Percentiles rank a stretch among this genome's conserved stretches.
Conservation (phyloP, 1,140 invertebrate genomes). For the Apis cerana region DNA sequence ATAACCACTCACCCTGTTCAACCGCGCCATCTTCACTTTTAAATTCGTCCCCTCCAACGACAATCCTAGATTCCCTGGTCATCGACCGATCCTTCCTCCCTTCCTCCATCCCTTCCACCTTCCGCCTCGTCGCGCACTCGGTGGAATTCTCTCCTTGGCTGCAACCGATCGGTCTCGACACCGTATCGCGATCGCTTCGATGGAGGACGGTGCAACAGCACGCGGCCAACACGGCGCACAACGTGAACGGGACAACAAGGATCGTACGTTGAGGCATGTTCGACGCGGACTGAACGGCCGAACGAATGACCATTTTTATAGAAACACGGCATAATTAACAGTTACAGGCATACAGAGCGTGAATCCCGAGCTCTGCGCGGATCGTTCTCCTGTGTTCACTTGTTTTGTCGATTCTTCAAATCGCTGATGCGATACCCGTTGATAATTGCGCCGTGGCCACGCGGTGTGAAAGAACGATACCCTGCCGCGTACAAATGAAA, state of each 20-base stretch:
- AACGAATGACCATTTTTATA: constrained; percentile 75
- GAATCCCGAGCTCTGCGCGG: constrained; percentile 73
- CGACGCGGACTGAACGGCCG: constrained; percentile 70
- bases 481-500: constrained; percentile 23
- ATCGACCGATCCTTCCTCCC: background rate
- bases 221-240: constrained; percentile 57
- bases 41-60: background rate
- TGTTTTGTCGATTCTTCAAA: constrained; percentile 28
- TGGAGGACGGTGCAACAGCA: background rate
- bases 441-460: constrained; percentile 18
- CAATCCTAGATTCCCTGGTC: background rate
- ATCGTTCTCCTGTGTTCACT: constrained; percentile 67
- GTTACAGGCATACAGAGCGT: constrained; percentile 79
- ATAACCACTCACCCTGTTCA: constrained; percentile 10
- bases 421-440: background rate
- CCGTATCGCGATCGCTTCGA: background rate
- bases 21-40: background rate
- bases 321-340: constrained; percentile 70
- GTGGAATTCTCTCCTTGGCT: background rate
- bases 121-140: background rate
- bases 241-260: constrained; percentile 22
- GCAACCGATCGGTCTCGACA: constrained; percentile 27
- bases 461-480: background rate
- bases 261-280: constrained; percentile 76
- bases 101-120: too few species aligned